These are phyloP conservation scores for Sciurus vulgaris DNA, from an alignment of 2,797 vertebrate genomes.

Conservation along the genomic window DNA sequence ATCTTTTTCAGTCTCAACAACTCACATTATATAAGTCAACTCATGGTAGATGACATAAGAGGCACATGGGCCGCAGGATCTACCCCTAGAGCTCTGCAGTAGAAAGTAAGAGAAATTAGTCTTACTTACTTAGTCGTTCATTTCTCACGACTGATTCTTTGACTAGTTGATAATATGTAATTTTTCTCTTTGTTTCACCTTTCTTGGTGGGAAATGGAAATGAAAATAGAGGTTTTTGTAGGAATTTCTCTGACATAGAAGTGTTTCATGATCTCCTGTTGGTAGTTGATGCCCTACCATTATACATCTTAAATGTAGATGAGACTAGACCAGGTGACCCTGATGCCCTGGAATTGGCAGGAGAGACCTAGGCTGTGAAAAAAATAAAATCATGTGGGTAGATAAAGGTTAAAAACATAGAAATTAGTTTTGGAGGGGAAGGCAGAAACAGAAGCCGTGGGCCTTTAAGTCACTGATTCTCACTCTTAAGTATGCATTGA, in stretches of 20 bases:
- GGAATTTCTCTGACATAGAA: background rate
- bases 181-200: slow-evolving; percentile 7
- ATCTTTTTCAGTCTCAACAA: background rate
- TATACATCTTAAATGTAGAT: background rate
- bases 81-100: background rate
- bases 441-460: background rate
- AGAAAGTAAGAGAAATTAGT: background rate
- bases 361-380: background rate
- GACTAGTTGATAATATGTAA: background rate
- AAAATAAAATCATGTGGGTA: background rate
- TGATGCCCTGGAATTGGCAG: background rate
- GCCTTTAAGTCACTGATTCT: background rate
- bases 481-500: background rate
- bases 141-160: background rate
- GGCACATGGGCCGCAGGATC: background rate
- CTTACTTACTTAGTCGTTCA: background rate
- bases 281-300: background rate
- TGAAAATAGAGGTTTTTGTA: background rate
- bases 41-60: background rate
- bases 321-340: background rate
- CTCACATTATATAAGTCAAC: background rate
- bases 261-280: background rate
- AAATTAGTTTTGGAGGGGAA: background rate
- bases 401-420: background rate
- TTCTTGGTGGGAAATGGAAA: background rate